Base-by-base conservation (phyloP, 2,888 invertebrate genomes). In the Labia minor region DNA sequence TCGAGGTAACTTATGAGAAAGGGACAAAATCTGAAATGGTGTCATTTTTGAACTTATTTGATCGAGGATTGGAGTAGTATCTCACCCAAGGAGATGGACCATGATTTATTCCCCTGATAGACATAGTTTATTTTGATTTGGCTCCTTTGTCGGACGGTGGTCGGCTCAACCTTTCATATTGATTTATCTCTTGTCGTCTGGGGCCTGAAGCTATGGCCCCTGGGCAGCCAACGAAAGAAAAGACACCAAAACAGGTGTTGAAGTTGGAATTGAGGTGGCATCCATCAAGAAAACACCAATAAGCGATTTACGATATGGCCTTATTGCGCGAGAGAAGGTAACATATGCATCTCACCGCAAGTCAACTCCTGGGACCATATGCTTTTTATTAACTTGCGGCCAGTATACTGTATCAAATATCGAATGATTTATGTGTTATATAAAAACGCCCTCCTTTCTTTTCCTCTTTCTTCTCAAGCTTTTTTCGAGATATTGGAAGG, bases 81-180 rank as follows among this genome's bases (percentile, higher is more conserved):
- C 49, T 49, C 16, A 49, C 49, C n/a, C 49, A 16, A 2, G 2
- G 8, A 2, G 16, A 3, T 14, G n/a, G 49, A 14, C 11, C 33
- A 11, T 49, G 49, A 49, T 49, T 49, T 49, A 49, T 49, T n/a
- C 16, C 49, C 49, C 3, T 49, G 49, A 49, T 33, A 33, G 33
- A 11, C 33, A 11, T 33, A 33, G 33, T 33, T 49, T 49, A 49
- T 49, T 49, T 49, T 49, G 49, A 49, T 49, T 49, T 14, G 49
- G 49, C 49, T 14, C 49, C n/a, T 49, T 49, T 49, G 49, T 49
- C 49, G 49, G 49, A 4, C 16, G n/a, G 6, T 49, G n/a, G 49
- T 49, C 49, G 49, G 49, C 49, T 49, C 49, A 49, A 49, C 49
- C 49, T 49, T 49, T 49, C 49, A 49, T 49, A 49, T 49, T 49